A percentile compares a stretch with the other conserved stretches of the same genome.
These are phyloP conservation scores for Acanthopleura granulata DNA, from an alignment of 2,888 invertebrate genomes.

Conservation along the genomic window DNA sequence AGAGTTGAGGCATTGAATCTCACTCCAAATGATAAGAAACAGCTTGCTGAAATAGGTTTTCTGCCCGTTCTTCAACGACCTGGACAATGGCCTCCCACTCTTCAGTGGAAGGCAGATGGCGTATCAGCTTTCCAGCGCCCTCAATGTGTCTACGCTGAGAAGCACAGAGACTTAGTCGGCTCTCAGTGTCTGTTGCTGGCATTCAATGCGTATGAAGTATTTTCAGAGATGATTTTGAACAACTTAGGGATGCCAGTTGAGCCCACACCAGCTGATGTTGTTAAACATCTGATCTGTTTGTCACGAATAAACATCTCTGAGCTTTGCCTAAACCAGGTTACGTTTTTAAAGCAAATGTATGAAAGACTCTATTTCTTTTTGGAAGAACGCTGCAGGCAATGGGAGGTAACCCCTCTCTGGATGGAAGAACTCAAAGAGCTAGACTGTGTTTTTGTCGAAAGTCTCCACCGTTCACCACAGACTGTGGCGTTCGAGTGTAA, in stretches of 20 bases:
- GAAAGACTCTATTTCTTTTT: neutral
- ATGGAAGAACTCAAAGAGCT: no score
- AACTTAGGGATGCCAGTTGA: neutral
- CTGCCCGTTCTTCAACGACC: slow-evolving; percentile 44
- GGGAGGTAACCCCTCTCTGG: neutral
- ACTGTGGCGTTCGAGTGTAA: neutral
- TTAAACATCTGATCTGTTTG: neutral
- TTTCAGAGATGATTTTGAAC: neutral
- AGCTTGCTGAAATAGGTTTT: slow-evolving; percentile 24
- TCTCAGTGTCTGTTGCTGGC: no score
- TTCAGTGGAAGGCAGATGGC: slow-evolving; percentile 38
- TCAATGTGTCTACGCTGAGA: no score
- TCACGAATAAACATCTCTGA: no score
- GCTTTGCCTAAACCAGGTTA: no score
- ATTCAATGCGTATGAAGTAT: no score
- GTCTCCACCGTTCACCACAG: neutral
- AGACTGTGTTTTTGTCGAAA: neutral
- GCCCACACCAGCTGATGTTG: neutral
- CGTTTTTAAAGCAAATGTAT: neutral
- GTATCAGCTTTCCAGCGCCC: no score
- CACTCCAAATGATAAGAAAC: neutral
- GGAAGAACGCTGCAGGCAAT: neutral
- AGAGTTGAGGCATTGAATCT: neutral
- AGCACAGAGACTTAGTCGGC: no score
- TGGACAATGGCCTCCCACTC: slow-evolving; percentile 31